Conservation (phyloP, 1,140 invertebrate species). For the Aporrectodea caliginosa region DNA sequence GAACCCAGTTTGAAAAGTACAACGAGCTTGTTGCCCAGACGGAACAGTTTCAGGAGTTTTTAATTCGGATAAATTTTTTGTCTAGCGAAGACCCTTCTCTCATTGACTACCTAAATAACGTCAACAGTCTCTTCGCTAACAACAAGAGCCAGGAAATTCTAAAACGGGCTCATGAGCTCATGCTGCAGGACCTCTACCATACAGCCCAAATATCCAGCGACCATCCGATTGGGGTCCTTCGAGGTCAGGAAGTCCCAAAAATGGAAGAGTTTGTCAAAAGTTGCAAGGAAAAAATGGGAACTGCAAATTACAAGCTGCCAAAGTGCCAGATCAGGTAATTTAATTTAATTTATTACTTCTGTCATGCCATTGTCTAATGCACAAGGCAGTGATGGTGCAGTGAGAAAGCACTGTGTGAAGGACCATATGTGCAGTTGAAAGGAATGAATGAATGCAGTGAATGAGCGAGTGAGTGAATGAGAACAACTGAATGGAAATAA, state of each 20-base stretch:
- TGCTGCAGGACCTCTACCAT: slow-evolving; percentile 68
- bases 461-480: too few relatives aligned
- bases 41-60: slow-evolving; percentile 21
- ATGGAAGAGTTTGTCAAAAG: slow-evolving; percentile 22
- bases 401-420: too few relatives aligned
- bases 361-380: too few relatives aligned
- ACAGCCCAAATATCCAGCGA: slow-evolving; percentile 60
- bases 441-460: too few relatives aligned
- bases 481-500: too few relatives aligned
- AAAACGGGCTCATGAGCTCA: slow-evolving; percentile 65
- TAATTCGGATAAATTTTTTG: slow-evolving; percentile 35
- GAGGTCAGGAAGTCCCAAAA: slow-evolving; percentile 24
- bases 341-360: too few relatives aligned
- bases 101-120: slow-evolving; percentile 66
- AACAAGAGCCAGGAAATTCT: slow-evolving; percentile 69
- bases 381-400: too few relatives aligned
- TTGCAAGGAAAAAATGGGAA: slow-evolving; percentile 11
- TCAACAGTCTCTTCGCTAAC: slow-evolving; percentile 69
- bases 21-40: slow-evolving; percentile 14
- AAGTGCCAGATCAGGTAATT: slow-evolving; percentile 66
- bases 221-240: slow-evolving; percentile 17
- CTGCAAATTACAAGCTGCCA: slow-evolving; percentile 49
- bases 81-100: slow-evolving; percentile 55
- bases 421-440: too few relatives aligned
- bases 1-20: slow-evolving; percentile 16